Evolutionary conservation across 2,888 invertebrate genomes (phyloP).

Genomic region (Ellobium chinense): DNA sequence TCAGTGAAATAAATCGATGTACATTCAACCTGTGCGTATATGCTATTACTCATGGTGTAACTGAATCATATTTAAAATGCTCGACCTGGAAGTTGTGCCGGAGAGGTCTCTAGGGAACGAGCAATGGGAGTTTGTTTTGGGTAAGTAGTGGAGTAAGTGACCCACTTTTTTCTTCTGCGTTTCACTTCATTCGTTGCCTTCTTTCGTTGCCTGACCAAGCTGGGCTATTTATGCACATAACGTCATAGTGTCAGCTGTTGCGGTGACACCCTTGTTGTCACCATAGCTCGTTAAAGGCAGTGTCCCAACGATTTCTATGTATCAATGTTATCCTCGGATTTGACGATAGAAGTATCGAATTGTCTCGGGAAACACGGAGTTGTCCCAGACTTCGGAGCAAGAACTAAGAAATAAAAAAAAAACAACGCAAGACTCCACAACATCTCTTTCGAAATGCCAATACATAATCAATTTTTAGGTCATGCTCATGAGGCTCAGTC

Average conservation of each 20-base stretch:
- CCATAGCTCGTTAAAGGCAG: too few species aligned
- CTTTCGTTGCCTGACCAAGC: not conserved
- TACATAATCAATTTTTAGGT: too few species aligned
- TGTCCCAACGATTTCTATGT: too few species aligned
- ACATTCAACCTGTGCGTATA: not conserved
- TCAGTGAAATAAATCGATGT: not conserved
- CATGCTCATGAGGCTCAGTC: too few species aligned
- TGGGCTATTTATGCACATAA: slow-evolving; percentile 30
- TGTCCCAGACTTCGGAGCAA: too few species aligned
- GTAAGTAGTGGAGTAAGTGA: slow-evolving; percentile 82
- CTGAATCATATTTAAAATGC: slow-evolving; percentile 83
- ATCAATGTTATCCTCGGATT: too few species aligned
- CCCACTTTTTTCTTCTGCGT: slow-evolving; percentile 7
- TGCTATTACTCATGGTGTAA: slow-evolving; percentile 16
- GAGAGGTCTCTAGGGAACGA: slow-evolving; percentile 93
- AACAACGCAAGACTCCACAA: too few species aligned
- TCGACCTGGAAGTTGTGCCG: slow-evolving; percentile 97
- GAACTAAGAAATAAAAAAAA: too few species aligned
- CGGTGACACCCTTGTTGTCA: not conserved
- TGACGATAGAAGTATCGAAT: too few species aligned
- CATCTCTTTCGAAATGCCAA: too few species aligned
- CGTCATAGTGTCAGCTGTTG: slow-evolving; percentile 32
- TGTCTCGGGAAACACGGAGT: too few species aligned
- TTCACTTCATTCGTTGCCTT: not conserved
- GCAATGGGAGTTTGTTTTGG: slow-evolving; percentile 98